A percentile compares a stretch with the other conserved stretches of the same genome.
Evolutionary conservation across 64 coral and sea anemone genomes (phyloP).

Genomic region (Montipora capricornis): DNA sequence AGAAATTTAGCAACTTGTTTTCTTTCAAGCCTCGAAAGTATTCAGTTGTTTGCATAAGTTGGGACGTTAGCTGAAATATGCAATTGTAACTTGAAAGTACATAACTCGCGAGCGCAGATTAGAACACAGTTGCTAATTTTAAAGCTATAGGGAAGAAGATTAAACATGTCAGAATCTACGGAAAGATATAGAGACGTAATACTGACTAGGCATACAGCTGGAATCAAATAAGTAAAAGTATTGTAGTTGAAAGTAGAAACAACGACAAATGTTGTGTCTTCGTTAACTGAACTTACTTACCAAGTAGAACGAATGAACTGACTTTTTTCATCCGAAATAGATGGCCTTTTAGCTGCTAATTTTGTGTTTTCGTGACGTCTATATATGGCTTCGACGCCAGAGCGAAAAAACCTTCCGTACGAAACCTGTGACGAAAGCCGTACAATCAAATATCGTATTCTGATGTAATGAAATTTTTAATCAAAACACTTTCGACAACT

Average conservation of each 20-base stretch:
- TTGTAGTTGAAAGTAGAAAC: neutral
- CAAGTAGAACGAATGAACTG: neutral
- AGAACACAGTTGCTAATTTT: neutral
- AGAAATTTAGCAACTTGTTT: neutral
- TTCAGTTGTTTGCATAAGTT: constrained; percentile 18
- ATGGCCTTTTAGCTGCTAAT: neutral
- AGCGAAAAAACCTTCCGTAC: neutral
- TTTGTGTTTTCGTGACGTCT: neutral
- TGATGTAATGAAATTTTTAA: neutral
- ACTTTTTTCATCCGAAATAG: neutral
- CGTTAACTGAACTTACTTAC: neutral
- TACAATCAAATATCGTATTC: neutral
- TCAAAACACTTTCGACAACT: neutral
- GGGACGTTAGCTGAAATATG: neutral
- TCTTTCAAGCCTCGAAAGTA: neutral
- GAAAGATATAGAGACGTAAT: no score
- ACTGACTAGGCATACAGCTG: neutral
- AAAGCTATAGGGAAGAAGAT: neutral
- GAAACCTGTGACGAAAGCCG: neutral
- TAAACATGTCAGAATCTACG: neutral
- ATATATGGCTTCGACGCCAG: neutral
- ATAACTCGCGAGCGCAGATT: neutral
- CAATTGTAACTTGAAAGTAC: neutral
- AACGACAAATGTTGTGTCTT: neutral
- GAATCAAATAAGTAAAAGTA: neutral